Evolutionary conservation across 2,797 vertebrate genomes (phyloP).

Genomic region (Mionectes olivaceus): DNA sequence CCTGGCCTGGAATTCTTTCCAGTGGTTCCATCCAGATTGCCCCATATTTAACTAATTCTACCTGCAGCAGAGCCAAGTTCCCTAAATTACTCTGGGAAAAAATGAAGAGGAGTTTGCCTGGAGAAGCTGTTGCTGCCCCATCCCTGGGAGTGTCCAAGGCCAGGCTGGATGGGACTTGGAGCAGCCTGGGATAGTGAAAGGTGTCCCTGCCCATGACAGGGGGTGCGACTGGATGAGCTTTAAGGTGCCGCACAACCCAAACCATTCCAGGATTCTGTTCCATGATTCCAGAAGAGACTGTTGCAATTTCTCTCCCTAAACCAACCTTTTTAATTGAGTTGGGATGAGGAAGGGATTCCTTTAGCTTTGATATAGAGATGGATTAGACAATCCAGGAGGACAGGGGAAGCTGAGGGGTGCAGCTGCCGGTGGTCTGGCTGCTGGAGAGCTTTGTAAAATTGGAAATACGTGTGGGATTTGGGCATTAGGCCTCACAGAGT

Average conservation of each 20-base stretch:
- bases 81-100: neutral
- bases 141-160: neutral
- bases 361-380: neutral
- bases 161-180: neutral
- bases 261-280: neutral
- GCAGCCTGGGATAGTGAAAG: neutral
- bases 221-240: accelerated
- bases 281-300: neutral
- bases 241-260: neutral
- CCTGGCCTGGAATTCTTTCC: neutral
- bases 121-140: neutral
- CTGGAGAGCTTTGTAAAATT: neutral
- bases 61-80: neutral
- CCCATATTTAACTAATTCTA: neutral
- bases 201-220: neutral
- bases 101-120: neutral
- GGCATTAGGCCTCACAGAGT: neutral
- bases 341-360: neutral
- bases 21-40: neutral
- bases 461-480: neutral
- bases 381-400: neutral
- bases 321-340: neutral
- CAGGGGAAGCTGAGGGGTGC: accelerated
- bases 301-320: neutral
- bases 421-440: neutral